Evolutionary conservation across 2,113 vertebrate genomes (phyloP).

Genomic region (Entomyzon cyanotis): DNA sequence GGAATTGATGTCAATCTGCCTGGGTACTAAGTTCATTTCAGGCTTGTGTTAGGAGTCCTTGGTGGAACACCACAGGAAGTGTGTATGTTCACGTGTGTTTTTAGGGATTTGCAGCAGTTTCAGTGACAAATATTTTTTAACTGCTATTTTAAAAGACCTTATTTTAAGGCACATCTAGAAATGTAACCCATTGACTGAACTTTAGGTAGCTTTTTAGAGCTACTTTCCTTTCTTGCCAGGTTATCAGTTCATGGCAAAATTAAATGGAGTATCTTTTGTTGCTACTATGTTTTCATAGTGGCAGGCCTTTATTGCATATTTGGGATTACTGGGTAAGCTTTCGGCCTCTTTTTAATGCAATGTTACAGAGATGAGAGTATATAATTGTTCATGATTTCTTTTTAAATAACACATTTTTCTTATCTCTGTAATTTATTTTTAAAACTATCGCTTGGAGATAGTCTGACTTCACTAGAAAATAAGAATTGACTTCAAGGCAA

Average conservation of each 20-base stretch:
- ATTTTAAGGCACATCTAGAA: background rate
- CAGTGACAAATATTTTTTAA: background rate
- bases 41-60: background rate
- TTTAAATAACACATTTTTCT: background rate
- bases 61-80: background rate
- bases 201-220: background rate
- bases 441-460: background rate
- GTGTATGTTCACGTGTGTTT: fast-evolving
- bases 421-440: background rate
- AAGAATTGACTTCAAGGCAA: background rate
- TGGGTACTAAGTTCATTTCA: background rate
- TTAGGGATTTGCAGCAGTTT: background rate
- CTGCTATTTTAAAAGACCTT: background rate
- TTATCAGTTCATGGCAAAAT: background rate
- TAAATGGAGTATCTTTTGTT: background rate
- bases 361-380: background rate
- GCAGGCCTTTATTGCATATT: background rate
- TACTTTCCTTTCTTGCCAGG: background rate
- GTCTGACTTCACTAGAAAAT: background rate
- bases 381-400: background rate
- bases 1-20: background rate
- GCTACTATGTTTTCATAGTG: background rate
- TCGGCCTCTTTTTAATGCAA: background rate
- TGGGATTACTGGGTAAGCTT: background rate
- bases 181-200: background rate